These are phyloP conservation scores for Agrypnia vestita DNA, from an alignment of 1,140 invertebrate genomes.

Conservation along the genomic window DNA sequence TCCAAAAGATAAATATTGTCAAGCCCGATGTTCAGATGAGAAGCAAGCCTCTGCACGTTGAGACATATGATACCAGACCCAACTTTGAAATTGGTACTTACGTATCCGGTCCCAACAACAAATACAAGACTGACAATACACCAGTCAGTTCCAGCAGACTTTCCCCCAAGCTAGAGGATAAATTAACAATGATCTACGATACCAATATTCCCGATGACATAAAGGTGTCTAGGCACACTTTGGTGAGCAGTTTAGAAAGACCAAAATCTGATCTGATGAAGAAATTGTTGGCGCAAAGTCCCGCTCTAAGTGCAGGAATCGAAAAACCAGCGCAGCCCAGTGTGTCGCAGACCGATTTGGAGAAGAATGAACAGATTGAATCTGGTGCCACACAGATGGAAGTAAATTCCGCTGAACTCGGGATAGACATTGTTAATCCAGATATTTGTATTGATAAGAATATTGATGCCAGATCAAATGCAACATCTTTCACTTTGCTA, in stretches of 20 bases:
- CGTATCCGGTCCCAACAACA: conserved; percentile 47
- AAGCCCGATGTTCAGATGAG: conserved; percentile 52
- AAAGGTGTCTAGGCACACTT: conserved; percentile 74
- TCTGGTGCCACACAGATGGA: conserved; percentile 12
- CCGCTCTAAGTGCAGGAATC: conserved; percentile 69
- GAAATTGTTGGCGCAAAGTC: conserved; percentile 71
- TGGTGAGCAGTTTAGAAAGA: conserved; percentile 73
- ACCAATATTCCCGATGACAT: conserved; percentile 76
- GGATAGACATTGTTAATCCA: conserved; percentile 23
- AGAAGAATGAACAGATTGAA: conserved; percentile 52
- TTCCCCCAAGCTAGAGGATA: conserved; percentile 65
- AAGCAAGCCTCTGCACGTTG: conserved; percentile 45
- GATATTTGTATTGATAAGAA: conserved; percentile 64
- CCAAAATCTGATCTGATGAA: conserved; percentile 74
- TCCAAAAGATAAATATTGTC: conserved; percentile 19
- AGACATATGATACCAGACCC: conserved; percentile 43
- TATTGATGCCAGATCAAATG: conserved; percentile 63
- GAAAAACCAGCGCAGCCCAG: conserved; percentile 61
- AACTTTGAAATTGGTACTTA: conserved; percentile 60
- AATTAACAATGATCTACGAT: conserved; percentile 70
- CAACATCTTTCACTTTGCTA: conserved; percentile 68
- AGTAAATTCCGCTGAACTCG: background rate
- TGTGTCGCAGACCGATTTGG: conserved; percentile 62
- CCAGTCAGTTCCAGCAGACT: conserved; percentile 48
- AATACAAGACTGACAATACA: conserved; percentile 54